Evolutionary conservation across 2,888 invertebrate genomes (phyloP), one percentile per base, ranked within the genome.

Genomic region (Tipula vernalis): DNA sequence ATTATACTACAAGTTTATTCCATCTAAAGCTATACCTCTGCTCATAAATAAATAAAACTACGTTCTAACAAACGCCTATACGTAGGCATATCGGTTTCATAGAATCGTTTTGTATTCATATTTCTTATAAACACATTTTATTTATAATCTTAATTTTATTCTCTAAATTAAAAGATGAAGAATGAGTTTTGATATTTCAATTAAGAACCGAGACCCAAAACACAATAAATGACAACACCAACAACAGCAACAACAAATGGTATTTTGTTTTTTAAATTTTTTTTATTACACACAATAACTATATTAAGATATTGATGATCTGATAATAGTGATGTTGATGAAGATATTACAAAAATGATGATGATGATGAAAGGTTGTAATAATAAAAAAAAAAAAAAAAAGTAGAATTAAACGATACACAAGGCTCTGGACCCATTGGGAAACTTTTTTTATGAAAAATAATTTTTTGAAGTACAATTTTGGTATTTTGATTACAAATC

Each of bases 181-280:
- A 71, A 71, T 71, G 71, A 71, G 71, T 71, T 71, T 71, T 71
- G 71, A 71, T 71, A 71, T 71, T 71, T 71, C 71, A 71, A 71
- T 71, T 71, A 71, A 71, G 71, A 71, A 28, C 71, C 18, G 71
- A 71, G 28, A 71, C 18, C 71, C 28, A 71, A 71, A 71, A 10
- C 71, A 71, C 71, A 71, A 71, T 13, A 71, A 71, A 18, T 18
- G 10, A 71, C 71, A 71, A 71, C 71, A 28, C 8, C 13, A 51
- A 51, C 6, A 44, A 71, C 71, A 71, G 28, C 71, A 28, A 28
- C 13, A 51, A 51, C 6, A 44, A 39, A 39, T 6, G 3, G 6
- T 44, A 44, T 44, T 44, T 44, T 44, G 6, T 39, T 39, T 3
- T 39, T 39, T 6, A 39, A 8, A 15, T 51, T 71, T 28, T 71